Evolutionary conservation across 2,888 invertebrate species (phyloP).

Genomic region (Acronicta leporina): DNA sequence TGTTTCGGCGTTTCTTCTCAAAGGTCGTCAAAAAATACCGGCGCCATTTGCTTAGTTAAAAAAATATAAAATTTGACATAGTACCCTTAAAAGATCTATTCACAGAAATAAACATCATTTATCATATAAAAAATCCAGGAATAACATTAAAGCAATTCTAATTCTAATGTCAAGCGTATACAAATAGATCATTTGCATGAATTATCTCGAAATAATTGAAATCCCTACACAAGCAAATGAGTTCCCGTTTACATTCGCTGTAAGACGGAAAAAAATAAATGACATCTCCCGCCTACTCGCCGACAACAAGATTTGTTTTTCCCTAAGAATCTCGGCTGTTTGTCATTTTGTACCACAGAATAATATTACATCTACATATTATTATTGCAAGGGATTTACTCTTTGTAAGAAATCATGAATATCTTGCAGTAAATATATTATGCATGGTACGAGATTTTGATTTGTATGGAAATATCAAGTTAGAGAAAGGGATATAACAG

Average conservation of each 20-base stretch:
- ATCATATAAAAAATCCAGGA: too few species aligned
- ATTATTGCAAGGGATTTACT: constrained; percentile 51
- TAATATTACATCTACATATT: constrained; percentile 66
- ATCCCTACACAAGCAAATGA: constrained; percentile 73
- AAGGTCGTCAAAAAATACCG: too few species aligned
- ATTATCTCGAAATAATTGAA: constrained; percentile 71
- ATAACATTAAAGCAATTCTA: too few species aligned
- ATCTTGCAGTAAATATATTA: constrained; percentile 34
- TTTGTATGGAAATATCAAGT: constrained; percentile 25
- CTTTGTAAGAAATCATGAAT: constrained; percentile 37
- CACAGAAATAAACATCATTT: too few species aligned
- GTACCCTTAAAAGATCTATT: too few species aligned
- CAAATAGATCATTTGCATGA: constrained; percentile 61
- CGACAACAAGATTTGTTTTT: constrained; percentile 80
- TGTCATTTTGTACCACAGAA: constrained; percentile 70
- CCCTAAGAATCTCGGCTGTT: constrained; percentile 65
- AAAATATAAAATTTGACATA: too few species aligned
- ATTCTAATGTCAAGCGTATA: constrained; percentile 47
- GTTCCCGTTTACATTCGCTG: constrained; percentile 69
- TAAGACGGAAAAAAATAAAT: constrained; percentile 68
- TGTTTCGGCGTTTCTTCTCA: too few species aligned
- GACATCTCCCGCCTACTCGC: constrained; percentile 68
- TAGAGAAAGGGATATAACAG: background rate
- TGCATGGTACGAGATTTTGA: constrained; percentile 17
- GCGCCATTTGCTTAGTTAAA: too few species aligned